These are phyloP conservation scores for Anarhynchus alexandrinus DNA, from an alignment of 2,113 vertebrate species.

Conservation along the genomic window DNA sequence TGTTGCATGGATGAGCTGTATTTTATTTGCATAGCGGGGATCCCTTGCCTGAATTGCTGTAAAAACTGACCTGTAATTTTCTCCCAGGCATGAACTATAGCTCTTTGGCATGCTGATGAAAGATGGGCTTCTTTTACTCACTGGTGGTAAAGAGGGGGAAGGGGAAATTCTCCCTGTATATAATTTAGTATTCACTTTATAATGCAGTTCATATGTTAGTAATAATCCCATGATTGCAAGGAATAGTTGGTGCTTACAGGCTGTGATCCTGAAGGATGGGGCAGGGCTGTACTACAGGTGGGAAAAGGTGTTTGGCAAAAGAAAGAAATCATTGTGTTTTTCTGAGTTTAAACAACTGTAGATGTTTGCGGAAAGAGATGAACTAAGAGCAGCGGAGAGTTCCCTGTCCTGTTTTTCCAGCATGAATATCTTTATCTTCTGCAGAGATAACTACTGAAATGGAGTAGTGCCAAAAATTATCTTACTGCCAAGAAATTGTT, in stretches of 20 bases:
- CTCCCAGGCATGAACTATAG: not conserved
- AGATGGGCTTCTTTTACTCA: not conserved
- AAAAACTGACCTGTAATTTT: not conserved
- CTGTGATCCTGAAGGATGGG: not conserved
- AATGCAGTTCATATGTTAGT: not conserved
- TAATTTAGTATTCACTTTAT: not conserved
- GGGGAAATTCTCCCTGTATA: not conserved
- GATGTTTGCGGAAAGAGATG: not conserved
- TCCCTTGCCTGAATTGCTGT: not conserved
- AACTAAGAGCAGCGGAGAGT: not conserved
- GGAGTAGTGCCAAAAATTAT: not conserved
- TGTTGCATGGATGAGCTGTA: not conserved
- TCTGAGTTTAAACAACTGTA: not conserved
- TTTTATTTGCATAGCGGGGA: not conserved
- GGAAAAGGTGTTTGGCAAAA: not conserved
- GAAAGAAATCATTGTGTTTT: not conserved
- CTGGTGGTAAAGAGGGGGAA: not conserved
- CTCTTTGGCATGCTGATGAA: not conserved
- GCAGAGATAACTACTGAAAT: not conserved
- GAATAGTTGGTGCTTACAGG: not conserved
- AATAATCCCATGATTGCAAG: not conserved
- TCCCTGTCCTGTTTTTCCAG: not conserved
- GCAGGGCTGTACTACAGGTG: not conserved
- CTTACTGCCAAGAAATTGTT: not conserved
- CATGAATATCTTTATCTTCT: not conserved